These are phyloP conservation scores for Penaeus japonicus DNA, from an alignment of 1,140 invertebrate genomes.

Conservation along the genomic window DNA sequence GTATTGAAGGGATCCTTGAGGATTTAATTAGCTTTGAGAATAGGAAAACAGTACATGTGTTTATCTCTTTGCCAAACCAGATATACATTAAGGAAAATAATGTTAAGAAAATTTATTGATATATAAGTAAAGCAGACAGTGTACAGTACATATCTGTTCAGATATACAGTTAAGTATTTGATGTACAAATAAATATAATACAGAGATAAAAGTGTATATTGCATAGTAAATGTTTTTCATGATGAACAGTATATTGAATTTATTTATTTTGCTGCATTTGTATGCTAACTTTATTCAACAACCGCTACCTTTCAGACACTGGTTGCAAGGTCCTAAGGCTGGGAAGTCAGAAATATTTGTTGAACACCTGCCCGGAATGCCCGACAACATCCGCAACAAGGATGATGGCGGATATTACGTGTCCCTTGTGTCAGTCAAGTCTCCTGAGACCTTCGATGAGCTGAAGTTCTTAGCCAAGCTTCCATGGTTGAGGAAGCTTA, in stretches of 20 bases:
- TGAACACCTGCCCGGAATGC: conserved; percentile 80
- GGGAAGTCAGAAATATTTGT: conserved; percentile 78
- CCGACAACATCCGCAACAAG: conserved; percentile 80
- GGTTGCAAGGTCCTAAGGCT: conserved; percentile 77
- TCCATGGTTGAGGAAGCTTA: conserved; percentile 42
- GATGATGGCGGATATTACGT: conserved; percentile 75
- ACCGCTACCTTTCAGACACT: conserved; percentile 71
- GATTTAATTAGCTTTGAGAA: too few species aligned
- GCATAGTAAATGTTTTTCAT: too few species aligned
- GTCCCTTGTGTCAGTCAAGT: conserved; percentile 67
- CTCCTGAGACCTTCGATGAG: conserved; percentile 36
- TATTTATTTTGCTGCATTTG: too few species aligned
- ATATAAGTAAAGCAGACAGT: background rate
- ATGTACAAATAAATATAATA: conserved; percentile 29
- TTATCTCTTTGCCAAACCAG: background rate
- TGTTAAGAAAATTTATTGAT: too few species aligned
- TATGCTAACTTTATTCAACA: background rate
- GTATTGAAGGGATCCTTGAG: too few species aligned
- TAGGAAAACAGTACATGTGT: background rate
- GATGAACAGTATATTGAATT: too few species aligned
- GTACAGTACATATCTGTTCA: background rate
- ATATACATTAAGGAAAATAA: background rate
- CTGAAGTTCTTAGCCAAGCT: background rate
- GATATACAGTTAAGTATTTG: background rate
- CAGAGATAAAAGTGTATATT: too few species aligned